Percentiles rank a stretch among this genome's conserved stretches.
These are phyloP conservation scores for Tenebrio molitor DNA, from an alignment of 1,140 invertebrate species.

Conservation along the genomic window DNA sequence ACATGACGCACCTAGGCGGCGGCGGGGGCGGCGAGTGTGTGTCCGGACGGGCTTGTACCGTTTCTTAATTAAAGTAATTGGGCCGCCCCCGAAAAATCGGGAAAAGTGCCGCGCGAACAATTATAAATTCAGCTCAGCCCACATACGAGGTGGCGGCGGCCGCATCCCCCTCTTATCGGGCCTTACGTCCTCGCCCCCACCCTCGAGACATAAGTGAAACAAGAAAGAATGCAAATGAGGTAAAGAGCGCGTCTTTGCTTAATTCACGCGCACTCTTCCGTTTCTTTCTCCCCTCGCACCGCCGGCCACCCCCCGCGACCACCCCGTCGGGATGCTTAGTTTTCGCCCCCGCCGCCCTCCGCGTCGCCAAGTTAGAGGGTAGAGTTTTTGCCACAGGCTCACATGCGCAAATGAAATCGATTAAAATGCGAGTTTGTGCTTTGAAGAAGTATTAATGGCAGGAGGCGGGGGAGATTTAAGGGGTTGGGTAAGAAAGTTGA, in stretches of 20 bases:
- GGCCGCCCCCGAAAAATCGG: no score
- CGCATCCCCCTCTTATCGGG: constrained; percentile 1
- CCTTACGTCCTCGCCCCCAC: constrained; percentile 45
- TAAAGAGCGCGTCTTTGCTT: constrained; percentile 65
- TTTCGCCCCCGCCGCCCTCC: constrained; percentile 45
- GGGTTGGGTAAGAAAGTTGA: constrained; percentile 62
- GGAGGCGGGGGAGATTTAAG: constrained; percentile 52
- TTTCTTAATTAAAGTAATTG: constrained; percentile 62
- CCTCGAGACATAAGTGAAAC: constrained; percentile 62
- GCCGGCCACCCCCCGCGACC: constrained; percentile 37
- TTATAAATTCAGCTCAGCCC: constrained; percentile 52
- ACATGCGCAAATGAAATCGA: constrained; percentile 68
- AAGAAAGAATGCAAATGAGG: constrained; percentile 65
- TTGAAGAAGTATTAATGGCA: constrained; percentile 67
- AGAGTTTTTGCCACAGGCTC: constrained; percentile 66
- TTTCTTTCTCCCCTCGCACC: constrained; percentile 60
- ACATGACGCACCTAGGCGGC: not conserved
- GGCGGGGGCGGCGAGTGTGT: no score
- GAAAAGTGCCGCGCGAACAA: no score
- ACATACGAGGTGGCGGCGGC: constrained; percentile 25
- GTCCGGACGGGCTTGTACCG: no score
- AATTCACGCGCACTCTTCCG: constrained; percentile 66
- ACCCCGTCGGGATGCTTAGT: constrained; percentile 41
- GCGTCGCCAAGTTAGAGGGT: constrained; percentile 60
- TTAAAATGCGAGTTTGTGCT: constrained; percentile 67